Percentiles rank a stretch among this genome's conserved stretches.
Conservation (phyloP, 1,140 invertebrate genomes). For the Drosophila pruinosa region DNA sequence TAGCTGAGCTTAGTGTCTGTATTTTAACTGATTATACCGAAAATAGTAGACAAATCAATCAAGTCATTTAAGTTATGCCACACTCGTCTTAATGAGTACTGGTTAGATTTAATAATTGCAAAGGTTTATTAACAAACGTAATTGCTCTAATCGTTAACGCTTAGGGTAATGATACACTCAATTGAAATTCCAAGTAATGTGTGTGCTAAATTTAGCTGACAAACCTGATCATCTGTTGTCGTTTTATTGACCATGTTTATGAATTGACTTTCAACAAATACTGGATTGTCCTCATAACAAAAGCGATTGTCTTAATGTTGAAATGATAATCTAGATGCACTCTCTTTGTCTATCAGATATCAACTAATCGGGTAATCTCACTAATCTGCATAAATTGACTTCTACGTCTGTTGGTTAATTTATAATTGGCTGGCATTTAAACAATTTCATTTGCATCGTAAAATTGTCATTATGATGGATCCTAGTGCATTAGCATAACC, state of each 20-base stretch:
- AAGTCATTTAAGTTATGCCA: too few relatives aligned
- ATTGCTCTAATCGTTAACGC: neutral
- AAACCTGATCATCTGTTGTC: neutral
- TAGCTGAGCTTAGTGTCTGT: neutral
- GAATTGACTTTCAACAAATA: neutral
- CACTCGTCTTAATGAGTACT: too few relatives aligned
- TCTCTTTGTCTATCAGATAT: neutral
- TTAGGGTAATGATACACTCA: neutral
- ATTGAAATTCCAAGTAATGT: too few relatives aligned
- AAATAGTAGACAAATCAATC: too few relatives aligned
- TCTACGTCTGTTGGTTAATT: neutral
- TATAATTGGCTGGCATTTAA: neutral
- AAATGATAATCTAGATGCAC: neutral
- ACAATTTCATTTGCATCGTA: slow-evolving; percentile 5
- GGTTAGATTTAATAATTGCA: too few relatives aligned
- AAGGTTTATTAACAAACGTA: neutral
- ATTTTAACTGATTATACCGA: neutral
- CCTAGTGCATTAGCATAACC: slow-evolving; percentile 32
- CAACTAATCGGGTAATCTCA: too few relatives aligned
- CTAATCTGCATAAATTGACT: neutral
- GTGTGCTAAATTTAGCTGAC: neutral
- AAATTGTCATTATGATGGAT: slow-evolving; percentile 44
- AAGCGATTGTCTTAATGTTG: neutral
- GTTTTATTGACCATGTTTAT: neutral
- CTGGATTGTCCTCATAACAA: neutral